Evolutionary conservation across 23 tunicate genomes (phyloP).

Genomic region (Ascidia mentula): DNA sequence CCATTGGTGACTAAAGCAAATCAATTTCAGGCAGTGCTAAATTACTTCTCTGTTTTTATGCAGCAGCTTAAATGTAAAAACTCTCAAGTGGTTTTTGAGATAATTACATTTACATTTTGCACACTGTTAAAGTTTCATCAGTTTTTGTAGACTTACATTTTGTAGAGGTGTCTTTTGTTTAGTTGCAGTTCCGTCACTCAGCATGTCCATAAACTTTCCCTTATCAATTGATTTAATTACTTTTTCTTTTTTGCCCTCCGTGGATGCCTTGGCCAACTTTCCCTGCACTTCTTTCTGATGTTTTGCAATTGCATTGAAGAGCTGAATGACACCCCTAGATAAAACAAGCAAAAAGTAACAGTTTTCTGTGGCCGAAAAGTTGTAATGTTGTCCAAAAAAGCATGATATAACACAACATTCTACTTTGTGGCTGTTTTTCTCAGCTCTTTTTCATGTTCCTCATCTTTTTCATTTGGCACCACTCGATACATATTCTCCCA

Average conservation of each 20-base stretch:
- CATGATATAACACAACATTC: not conserved
- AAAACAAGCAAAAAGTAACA: no score
- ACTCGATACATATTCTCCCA: conserved; percentile 70
- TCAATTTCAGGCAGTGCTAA: no score
- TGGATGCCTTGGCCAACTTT: conserved; percentile 60
- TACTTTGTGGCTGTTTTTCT: conserved; percentile 71
- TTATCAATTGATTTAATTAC: conserved; percentile 48
- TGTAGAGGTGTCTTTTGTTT: not conserved
- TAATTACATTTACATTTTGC: no score
- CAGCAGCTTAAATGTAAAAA: no score
- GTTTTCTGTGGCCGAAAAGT: no score
- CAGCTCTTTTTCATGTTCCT: conserved; percentile 57
- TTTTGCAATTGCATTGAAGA: conserved; percentile 75
- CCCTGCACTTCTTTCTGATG: conserved; percentile 66
- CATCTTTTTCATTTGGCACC: conserved; percentile 46
- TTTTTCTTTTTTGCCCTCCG: conserved; percentile 73
- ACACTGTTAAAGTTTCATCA: not conserved
- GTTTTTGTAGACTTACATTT: not conserved
- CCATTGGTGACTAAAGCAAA: no score
- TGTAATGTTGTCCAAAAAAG: not conserved
- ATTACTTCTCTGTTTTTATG: no score
- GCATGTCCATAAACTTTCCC: conserved; percentile 62
- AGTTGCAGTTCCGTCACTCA: conserved; percentile 18
- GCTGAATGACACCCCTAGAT: conserved; percentile 80
- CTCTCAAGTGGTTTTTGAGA: no score